Evolutionary conservation across 2,113 vertebrate species (phyloP).

Genomic region (Perca flavescens): DNA sequence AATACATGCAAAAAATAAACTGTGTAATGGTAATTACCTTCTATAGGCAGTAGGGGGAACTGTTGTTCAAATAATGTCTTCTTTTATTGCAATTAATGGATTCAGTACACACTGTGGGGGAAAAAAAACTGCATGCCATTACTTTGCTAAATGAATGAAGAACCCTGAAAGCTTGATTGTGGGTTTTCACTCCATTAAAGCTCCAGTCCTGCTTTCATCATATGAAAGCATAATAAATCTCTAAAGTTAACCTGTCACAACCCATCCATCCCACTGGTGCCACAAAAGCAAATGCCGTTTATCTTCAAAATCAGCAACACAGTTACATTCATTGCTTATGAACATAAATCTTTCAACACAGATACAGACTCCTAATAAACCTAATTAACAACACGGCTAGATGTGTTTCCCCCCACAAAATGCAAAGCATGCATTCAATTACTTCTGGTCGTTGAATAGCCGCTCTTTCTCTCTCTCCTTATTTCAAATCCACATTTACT

Average conservation of each 20-base stretch:
- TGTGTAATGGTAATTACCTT: background rate
- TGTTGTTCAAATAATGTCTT: slow-evolving; percentile 23
- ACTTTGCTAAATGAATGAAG: background rate
- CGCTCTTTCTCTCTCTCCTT: background rate
- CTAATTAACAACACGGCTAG: background rate
- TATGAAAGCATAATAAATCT: background rate
- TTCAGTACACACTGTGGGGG: background rate
- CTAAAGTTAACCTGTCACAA: background rate
- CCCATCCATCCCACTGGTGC: background rate
- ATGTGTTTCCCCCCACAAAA: background rate
- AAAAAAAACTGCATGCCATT: background rate
- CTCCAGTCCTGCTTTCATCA: background rate
- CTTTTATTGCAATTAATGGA: background rate
- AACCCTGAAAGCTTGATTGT: background rate
- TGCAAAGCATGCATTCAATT: background rate
- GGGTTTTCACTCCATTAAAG: background rate
- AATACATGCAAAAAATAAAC: too few species aligned
- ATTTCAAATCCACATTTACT: background rate
- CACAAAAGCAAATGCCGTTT: background rate
- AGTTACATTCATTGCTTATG: background rate
- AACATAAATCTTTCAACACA: background rate
- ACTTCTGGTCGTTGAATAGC: background rate
- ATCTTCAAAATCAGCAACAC: background rate
- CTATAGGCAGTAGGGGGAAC: slow-evolving; percentile 45
- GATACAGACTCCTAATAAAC: background rate